These are phyloP conservation scores for Beroe ovata DNA, from an alignment of 37 sponge, comb jelly and placozoan genomes.

Conservation along the genomic window DNA sequence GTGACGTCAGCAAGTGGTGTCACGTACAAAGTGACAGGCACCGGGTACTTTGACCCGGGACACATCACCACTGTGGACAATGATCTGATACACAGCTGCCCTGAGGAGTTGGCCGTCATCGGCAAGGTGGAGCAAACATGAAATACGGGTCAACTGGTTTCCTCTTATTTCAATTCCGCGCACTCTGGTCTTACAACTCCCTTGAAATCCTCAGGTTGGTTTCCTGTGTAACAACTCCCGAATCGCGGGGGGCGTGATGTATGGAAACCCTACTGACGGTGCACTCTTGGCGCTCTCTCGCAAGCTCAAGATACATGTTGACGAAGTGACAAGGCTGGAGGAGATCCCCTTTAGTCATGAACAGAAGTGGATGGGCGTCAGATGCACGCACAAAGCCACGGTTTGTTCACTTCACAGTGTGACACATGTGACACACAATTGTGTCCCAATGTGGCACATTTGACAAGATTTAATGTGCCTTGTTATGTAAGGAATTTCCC, in stretches of 20 bases:
- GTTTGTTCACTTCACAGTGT: neutral
- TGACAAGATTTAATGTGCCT: too few species aligned
- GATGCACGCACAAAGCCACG: slow-evolving; percentile 10
- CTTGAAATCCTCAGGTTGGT: slow-evolving; percentile 86
- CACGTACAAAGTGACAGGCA: slow-evolving; percentile 32
- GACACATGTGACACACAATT: too few species aligned
- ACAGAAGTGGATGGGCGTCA: slow-evolving; percentile 95
- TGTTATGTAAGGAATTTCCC: too few species aligned
- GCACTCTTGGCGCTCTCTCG: slow-evolving; percentile 78
- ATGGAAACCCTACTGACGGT: slow-evolving; percentile 90
- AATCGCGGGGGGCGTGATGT: slow-evolving; percentile 73
- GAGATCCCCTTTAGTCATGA: slow-evolving; percentile 90
- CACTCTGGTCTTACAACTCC: too few species aligned
- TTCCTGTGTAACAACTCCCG: slow-evolving; percentile 93
- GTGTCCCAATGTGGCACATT: too few species aligned
- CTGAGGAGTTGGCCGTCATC: slow-evolving; percentile 44
- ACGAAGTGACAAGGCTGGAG: slow-evolving; percentile 50
- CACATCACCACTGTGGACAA: neutral
- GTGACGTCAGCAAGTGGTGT: slow-evolving; percentile 27
- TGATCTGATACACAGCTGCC: neutral
- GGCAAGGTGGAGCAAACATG: slow-evolving; percentile 55
- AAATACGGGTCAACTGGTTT: too few species aligned
- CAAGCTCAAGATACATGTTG: slow-evolving; percentile 70
- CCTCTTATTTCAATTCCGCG: too few species aligned
- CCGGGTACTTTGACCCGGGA: slow-evolving; percentile 64